Conservation (phyloP, 2,888 invertebrate species). For the Drosophila kuntzei region DNA sequence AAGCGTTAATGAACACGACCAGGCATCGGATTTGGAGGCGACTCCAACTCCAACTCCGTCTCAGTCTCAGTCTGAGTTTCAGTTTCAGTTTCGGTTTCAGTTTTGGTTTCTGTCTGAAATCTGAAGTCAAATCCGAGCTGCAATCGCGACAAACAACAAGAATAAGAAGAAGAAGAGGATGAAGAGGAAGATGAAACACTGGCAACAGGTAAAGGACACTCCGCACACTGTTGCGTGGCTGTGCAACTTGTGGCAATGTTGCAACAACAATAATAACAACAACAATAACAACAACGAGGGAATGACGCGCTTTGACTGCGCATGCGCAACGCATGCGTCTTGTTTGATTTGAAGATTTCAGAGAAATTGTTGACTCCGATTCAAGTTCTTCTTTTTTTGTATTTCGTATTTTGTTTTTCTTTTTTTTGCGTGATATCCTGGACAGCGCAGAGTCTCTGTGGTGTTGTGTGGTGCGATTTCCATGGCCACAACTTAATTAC, state of each 20-base stretch:
- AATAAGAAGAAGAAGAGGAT: background rate
- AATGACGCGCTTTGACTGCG: conserved; percentile 60
- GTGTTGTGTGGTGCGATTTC: conserved; percentile 4
- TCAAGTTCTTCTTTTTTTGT: background rate
- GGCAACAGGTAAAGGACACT: conserved; percentile 40
- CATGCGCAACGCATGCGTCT: conserved; percentile 83
- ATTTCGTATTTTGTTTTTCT: background rate
- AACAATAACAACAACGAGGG: background rate
- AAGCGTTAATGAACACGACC: conserved; percentile 84
- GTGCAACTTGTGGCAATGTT: conserved; percentile 18
- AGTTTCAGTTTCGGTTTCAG: conserved; percentile 6
- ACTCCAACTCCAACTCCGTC: conserved; percentile 8
- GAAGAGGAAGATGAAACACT: background rate
- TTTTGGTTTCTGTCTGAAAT: too few relatives aligned
- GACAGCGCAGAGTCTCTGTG: conserved; percentile 1
- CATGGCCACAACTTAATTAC: conserved; percentile 83
- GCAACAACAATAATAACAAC: conserved; percentile 9
- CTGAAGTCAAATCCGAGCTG: conserved; percentile 22
- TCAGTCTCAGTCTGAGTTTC: background rate
- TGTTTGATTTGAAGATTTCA: conserved; percentile 84
- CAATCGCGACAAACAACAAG: conserved; percentile 22
- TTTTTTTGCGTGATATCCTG: conserved; percentile 18
- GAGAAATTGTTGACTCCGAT: conserved; percentile 67
- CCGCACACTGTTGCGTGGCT: conserved; percentile 9
- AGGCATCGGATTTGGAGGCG: conserved; percentile 40